Base-by-base conservation (phyloP, 2,113 vertebrate species). In the Heterocephalus glaber region DNA sequence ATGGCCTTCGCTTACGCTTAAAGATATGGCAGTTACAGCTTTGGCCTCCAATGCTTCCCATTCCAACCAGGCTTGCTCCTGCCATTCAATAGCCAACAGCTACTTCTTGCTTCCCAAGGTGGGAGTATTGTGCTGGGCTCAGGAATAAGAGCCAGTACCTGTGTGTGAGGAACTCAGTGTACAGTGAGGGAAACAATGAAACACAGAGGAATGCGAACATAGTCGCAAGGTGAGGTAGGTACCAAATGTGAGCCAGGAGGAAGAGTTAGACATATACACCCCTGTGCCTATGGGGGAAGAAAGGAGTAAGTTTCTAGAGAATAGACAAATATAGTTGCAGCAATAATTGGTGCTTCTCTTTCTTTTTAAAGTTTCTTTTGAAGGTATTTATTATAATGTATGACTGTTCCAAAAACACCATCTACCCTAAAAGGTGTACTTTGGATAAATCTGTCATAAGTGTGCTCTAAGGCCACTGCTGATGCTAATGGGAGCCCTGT, bases 311-410 rank as follows among this genome's bases (percentile, higher is more conserved):
- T 3, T 58, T 68, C 16, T 22, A 87, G 84, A 33, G 13, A 89
- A 26, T 19, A 58, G 2, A 81, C 17, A 70, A 54, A 35, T n/a
- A 16, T 0, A 85, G 33, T 0, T 85, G 60, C 49, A 88, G 24
- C 87, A 58, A 44, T 38, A 77, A 86, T 47, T 35, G 54, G n/a
- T 61, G 5, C 26, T 86, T 19, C 61, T 80, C 65, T 95, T 96
- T 28, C n/a, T 93, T 97, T 95, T 79, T n/a, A 80, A 97, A 90
- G 49, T 35, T 47, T 95, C 84, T 93, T 94, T 24, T 16, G 70
- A 0, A 90, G 49, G 11, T 52, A 87, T 92, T 97, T 95, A 89
- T 38, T 33, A 86, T 63, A 60, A 54, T 8, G 60, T 77, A 3
- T 33, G 94, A 81, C 90, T 96, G 66, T 88, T 92, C 14, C 92